Conservation (phyloP, 2,113 vertebrate species). For the Dipodomys stephensi region DNA sequence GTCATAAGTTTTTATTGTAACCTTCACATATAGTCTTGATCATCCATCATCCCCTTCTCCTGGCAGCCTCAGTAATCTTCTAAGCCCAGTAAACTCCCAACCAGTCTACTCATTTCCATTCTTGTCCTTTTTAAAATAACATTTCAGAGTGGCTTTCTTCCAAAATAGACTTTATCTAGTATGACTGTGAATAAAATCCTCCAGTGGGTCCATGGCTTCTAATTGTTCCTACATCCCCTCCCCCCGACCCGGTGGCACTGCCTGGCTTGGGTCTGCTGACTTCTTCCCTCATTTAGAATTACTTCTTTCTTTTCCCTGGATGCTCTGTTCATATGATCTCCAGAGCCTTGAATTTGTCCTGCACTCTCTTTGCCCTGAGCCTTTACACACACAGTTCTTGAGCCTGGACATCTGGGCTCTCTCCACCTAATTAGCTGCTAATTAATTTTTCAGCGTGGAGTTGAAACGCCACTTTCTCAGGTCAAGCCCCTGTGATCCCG, state of each 20-base stretch:
- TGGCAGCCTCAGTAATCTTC: no score
- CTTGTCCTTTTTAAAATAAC: neutral
- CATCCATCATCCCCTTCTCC: neutral
- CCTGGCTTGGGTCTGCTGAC: neutral
- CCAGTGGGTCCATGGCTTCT: neutral
- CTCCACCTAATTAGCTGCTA: slow-evolving; percentile 2
- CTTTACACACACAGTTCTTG: neutral
- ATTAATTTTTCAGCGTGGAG: neutral
- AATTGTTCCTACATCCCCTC: neutral
- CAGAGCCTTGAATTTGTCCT: no score
- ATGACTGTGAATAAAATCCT: neutral
- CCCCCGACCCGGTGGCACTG: neutral
- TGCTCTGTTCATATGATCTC: neutral
- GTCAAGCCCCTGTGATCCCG: neutral
- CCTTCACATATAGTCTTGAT: neutral
- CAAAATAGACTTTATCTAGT: neutral
- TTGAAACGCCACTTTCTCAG: neutral
- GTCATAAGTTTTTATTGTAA: neutral
- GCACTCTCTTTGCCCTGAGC: neutral
- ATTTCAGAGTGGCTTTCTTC: neutral
- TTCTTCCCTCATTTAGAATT: no score
- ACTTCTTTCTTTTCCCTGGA: neutral
- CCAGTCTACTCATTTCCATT: neutral
- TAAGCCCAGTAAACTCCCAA: neutral
- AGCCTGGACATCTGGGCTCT: neutral